A percentile compares a stretch with the other conserved stretches of the same genome.
Conservation (phyloP, 2,888 invertebrate species). For the Helicoverpa assulta region DNA sequence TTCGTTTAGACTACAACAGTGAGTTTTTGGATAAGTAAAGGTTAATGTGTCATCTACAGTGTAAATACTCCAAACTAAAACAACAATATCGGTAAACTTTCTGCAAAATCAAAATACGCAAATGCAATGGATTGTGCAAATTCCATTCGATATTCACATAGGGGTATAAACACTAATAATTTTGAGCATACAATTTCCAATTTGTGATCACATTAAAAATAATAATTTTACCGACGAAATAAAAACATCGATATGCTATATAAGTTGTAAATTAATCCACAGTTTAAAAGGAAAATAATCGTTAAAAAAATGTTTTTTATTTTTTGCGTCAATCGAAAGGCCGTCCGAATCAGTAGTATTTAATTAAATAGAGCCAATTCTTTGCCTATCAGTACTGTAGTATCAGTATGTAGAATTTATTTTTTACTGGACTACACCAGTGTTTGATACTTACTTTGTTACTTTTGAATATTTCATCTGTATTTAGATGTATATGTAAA, state of each 20-base stretch:
- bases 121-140: conserved; percentile 31
- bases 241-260: conserved; percentile 40
- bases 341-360: conserved; percentile 22
- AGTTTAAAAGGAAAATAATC: conserved; percentile 4
- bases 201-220: conserved; percentile 29
- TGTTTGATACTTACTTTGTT: no score
- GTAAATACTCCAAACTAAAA: conserved; percentile 24
- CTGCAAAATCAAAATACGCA: conserved; percentile 6
- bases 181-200: conserved; percentile 11
- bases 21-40: no score
- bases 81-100: not conserved
- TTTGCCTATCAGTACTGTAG: no score
- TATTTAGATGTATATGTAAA: no score
- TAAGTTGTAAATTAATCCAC: conserved; percentile 24
- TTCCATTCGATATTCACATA: conserved; percentile 18
- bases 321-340: conserved; percentile 35
- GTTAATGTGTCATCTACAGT: not conserved
- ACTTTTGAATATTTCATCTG: no score
- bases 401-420: no score
- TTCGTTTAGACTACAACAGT: not conserved
- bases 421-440: no score
- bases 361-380: conserved; percentile 15
- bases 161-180: conserved; percentile 29
- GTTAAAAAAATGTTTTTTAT: not conserved
- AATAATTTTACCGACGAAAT: conserved; percentile 17